A percentile compares a stretch with the other conserved stretches of the same genome.
Conservation (phyloP, 2,113 vertebrate genomes). For the Tauraco erythrolophus region DNA sequence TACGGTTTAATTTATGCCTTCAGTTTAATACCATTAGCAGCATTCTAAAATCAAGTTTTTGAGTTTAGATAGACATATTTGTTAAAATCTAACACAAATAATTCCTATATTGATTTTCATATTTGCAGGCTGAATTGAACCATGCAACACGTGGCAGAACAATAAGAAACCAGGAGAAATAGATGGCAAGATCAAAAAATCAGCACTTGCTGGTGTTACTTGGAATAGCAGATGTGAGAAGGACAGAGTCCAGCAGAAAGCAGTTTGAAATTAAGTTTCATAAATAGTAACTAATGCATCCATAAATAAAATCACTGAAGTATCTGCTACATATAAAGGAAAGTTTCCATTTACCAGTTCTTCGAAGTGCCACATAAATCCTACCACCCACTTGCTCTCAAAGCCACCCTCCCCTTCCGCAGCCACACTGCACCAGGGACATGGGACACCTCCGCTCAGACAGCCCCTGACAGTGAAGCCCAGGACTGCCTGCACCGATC, state of each 20-base stretch:
- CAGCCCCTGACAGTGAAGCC: not conserved
- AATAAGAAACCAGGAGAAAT: not conserved
- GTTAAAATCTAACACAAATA: not conserved
- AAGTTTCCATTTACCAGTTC: not conserved
- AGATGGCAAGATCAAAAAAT: not conserved
- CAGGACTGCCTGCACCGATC: accelerated
- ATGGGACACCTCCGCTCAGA: not conserved
- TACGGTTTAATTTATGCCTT: not conserved
- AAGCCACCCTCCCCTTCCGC: accelerated
- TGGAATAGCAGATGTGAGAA: not conserved
- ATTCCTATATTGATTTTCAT: not conserved
- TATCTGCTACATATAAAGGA: not conserved
- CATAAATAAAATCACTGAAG: not conserved
- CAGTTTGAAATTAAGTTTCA: not conserved
- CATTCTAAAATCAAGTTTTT: not conserved
- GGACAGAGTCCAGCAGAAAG: not conserved
- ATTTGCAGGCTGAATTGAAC: not conserved
- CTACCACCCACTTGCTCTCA: not conserved
- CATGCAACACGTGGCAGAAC: not conserved
- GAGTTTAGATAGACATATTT: not conserved
- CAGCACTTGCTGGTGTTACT: not conserved
- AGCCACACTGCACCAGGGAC: accelerated
- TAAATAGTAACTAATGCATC: not conserved
- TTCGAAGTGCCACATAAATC: accelerated
- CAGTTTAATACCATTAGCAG: not conserved